Evolutionary conservation across 2,113 vertebrate genomes (phyloP).

Genomic region (Barnardius zonarius): DNA sequence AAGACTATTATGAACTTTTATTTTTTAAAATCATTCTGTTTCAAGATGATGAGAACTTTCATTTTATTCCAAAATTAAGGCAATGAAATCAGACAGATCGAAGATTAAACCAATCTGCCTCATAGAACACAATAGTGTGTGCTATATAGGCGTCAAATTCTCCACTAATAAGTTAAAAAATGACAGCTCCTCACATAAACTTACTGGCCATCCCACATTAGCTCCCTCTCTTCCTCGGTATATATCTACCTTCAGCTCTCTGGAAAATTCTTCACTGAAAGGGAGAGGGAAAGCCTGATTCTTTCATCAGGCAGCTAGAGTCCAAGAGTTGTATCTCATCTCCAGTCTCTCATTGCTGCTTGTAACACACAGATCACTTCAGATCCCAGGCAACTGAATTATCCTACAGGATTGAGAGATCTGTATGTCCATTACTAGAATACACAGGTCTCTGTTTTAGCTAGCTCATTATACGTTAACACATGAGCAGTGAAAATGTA

Average conservation of each 20-base stretch:
- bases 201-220: neutral
- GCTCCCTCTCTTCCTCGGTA: neutral
- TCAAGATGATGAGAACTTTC: neutral
- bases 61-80: neutral
- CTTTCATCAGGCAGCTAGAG: neutral
- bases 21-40: neutral
- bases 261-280: neutral
- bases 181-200: neutral
- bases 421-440: neutral
- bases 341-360: neutral
- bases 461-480: conserved; percentile 1
- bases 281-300: neutral
- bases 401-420: neutral
- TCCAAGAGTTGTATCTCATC: neutral
- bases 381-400: neutral
- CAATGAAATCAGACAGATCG: neutral
- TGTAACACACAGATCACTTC: neutral
- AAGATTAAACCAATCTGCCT: neutral
- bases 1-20: neutral
- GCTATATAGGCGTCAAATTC: neutral
- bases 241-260: neutral
- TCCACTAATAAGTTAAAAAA: neutral
- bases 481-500: neutral
- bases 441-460: conserved; percentile 1
- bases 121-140: neutral